Conservation (phyloP, 2,113 vertebrate genomes). For the Laterallus jamaicensis region DNA sequence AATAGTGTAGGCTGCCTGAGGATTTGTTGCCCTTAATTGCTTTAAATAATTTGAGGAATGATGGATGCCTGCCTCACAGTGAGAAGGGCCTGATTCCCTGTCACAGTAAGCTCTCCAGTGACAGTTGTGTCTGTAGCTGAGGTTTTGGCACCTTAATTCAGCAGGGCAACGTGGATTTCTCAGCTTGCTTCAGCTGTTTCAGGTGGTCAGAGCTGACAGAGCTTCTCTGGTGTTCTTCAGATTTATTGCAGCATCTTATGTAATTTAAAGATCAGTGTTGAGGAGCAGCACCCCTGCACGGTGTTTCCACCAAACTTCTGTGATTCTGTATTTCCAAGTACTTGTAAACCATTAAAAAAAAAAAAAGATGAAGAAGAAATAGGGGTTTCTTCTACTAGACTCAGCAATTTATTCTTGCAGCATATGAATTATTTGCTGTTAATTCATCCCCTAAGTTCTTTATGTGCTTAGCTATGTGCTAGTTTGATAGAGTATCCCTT, state of each 20-base stretch:
- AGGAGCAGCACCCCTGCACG: neutral
- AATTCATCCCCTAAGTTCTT: slow-evolving; percentile 8
- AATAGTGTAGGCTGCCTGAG: neutral
- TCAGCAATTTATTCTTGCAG: slow-evolving; percentile 13
- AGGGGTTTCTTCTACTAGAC: neutral
- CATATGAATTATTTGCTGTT: slow-evolving; percentile 24
- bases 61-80: neutral
- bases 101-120: neutral
- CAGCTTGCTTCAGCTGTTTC: neutral
- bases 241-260: neutral
- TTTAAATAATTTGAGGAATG: neutral
- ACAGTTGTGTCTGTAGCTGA: neutral
- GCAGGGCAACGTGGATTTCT: neutral
- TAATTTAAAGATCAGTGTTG: neutral
- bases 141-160: neutral
- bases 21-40: neutral
- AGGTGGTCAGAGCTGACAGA: neutral
- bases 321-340: neutral
- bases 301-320: neutral
- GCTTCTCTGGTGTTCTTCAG: neutral
- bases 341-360: neutral
- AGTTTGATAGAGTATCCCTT: slow-evolving; percentile 16
- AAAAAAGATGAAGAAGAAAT: neutral
- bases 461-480: neutral
- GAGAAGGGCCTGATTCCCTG: neutral